These are phyloP conservation scores for Chrysolophus pictus DNA, from an alignment of 2,797 vertebrate species.

Conservation along the genomic window DNA sequence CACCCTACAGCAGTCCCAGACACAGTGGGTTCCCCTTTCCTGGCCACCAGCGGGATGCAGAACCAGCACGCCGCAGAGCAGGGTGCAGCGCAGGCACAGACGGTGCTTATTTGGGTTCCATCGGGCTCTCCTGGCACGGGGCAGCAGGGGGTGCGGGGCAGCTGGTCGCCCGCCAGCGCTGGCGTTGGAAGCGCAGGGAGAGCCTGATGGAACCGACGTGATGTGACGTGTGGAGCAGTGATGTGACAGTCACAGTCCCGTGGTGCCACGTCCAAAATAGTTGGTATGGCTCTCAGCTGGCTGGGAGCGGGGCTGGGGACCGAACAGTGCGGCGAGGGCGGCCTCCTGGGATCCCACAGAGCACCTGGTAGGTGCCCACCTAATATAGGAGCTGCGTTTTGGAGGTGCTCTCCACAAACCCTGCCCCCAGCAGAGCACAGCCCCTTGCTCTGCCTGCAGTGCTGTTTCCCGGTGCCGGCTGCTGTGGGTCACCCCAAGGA, in stretches of 20 bases:
- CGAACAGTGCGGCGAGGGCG: background rate
- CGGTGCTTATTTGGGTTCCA: background rate
- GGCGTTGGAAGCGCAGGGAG: background rate
- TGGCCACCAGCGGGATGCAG: background rate
- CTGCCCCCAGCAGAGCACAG: fast-evolving
- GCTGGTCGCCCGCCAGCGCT: slow-evolving; percentile 31
- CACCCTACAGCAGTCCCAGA: fast-evolving
- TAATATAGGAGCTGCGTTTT: background rate
- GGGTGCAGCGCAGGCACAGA: background rate
- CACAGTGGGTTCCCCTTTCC: fast-evolving
- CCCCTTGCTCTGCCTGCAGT: background rate
- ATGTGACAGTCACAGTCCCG: slow-evolving; percentile 46
- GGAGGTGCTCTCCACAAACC: background rate
- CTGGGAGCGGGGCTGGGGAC: background rate
- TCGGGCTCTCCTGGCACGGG: fast-evolving
- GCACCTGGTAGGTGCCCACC: background rate
- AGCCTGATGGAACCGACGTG: slow-evolving; percentile 17
- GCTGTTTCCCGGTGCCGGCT: background rate
- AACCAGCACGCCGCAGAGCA: fast-evolving
- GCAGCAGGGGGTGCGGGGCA: background rate
- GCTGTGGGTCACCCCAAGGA: slow-evolving; percentile 14
- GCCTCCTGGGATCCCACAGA: fast-evolving
- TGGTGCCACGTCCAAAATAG: slow-evolving; percentile 64
- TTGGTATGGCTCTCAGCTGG: background rate
- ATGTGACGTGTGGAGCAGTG: background rate